A percentile compares a stretch with the other conserved stretches of the same genome.
phyloP scores from a whole-genome alignment of 92 coral and sea anemone species.

The Phenganax stokvisi region DNA sequence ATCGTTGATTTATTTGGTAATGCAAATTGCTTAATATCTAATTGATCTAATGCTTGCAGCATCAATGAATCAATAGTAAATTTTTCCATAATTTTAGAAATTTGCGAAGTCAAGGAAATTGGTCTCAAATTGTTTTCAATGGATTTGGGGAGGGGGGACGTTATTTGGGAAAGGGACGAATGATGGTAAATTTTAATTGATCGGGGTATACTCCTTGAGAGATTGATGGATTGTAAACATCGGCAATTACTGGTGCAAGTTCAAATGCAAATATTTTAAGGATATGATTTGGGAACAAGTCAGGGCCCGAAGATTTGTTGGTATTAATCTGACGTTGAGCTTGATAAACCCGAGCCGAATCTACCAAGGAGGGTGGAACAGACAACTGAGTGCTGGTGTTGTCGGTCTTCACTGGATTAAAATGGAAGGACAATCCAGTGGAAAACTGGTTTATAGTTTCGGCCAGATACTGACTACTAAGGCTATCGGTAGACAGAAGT shows the following conservation, averaged over 20 bases:
- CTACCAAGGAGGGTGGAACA: neutral
- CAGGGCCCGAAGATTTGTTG: neutral
- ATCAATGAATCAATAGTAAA: too few relatives aligned
- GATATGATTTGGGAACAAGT: neutral
- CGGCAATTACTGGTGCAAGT: neutral
- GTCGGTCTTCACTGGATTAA: too few relatives aligned
- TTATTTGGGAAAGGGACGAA: too few relatives aligned
- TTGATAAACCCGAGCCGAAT: neutral
- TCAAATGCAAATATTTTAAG: neutral
- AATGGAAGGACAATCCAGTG: too few relatives aligned
- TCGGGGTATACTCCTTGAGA: too few relatives aligned
- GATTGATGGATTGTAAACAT: neutral
- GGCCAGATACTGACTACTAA: neutral
- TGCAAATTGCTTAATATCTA: too few relatives aligned
- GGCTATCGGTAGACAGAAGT: neutral
- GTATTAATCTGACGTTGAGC: neutral
- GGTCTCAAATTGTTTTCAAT: neutral
- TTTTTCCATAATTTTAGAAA: too few relatives aligned
- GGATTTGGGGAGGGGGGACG: too few relatives aligned
- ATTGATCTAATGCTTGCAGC: too few relatives aligned
- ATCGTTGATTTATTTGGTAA: constrained; percentile 9
- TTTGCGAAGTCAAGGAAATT: neutral
- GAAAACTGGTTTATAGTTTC: neutral
- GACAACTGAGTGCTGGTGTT: neutral
- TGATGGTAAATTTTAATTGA: too few relatives aligned